Percentiles rank a stretch among this genome's conserved stretches.
Evolutionary conservation across 2,888 invertebrate species (phyloP).

Genomic region (Autographa gamma): DNA sequence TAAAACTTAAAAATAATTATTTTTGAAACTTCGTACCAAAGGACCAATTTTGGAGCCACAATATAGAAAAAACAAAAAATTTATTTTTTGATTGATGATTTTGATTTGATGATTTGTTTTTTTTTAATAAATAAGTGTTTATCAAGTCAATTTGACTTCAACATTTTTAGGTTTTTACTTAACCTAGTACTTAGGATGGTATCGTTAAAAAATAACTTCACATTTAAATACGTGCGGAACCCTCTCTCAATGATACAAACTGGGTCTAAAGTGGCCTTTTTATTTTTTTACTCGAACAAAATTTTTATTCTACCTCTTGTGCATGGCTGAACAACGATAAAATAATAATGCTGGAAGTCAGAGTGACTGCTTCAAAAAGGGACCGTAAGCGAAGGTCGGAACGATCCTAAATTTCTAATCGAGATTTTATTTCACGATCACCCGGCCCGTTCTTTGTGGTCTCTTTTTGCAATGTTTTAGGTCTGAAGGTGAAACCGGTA

Average conservation of each 20-base stretch:
- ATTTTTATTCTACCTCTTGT: slow-evolving; percentile 81
- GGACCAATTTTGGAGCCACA: not conserved
- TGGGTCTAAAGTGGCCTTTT: slow-evolving; percentile 30
- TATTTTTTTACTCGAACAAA: slow-evolving; percentile 76
- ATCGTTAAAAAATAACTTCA: not conserved
- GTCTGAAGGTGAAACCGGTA: slow-evolving; percentile 77
- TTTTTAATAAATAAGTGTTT: too few species aligned
- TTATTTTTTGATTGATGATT: too few species aligned
- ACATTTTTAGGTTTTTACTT: not conserved
- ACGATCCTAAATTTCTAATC: slow-evolving; percentile 84
- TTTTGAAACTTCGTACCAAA: not conserved
- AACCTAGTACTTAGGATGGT: not conserved
- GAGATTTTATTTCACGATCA: slow-evolving; percentile 81
- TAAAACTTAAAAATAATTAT: slow-evolving; percentile 1
- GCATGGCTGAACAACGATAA: slow-evolving; percentile 84
- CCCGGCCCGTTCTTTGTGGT: slow-evolving; percentile 76
- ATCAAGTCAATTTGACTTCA: too few species aligned
- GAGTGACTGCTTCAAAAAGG: slow-evolving; percentile 75
- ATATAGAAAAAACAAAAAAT: too few species aligned
- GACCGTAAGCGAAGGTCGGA: slow-evolving; percentile 78
- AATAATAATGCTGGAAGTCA: slow-evolving; percentile 81
- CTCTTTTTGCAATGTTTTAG: slow-evolving; percentile 79
- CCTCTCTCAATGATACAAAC: not conserved
- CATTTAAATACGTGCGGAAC: not conserved
- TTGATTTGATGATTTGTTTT: too few species aligned